Base-by-base conservation (phyloP, 1,140 invertebrate species). In the Oncopodura yosiiana region DNA sequence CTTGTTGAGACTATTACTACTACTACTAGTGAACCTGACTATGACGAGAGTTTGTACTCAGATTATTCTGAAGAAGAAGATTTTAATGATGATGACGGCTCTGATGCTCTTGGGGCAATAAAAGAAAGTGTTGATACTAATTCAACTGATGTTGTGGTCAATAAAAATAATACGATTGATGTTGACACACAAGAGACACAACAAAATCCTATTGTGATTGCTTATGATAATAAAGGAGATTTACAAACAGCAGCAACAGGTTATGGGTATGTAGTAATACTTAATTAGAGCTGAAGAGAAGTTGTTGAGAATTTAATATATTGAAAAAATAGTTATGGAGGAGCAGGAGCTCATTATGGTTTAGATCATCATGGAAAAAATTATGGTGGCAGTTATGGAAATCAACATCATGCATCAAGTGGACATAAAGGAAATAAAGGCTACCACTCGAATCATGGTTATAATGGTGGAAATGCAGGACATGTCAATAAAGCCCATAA, bases 371-470 rank as follows among this genome's bases (percentile, higher is more conserved):
- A 49, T n/a, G 46, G 32, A 1, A 34, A 49, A 9, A n/a, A 23
- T 2, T 46, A 56, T 21, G 54, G 54, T 1, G 38, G 46, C 8
- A n/a, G 18, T 11, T 30, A 49, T 21, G 46, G 50, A 3, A 29
- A 37, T 14, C 3, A n/a, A 0, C 54, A 56, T 23, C 54, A 56
- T 42, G 41, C 19, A 24, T 12, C 24, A 8, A 26, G 50, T 6
- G 54, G 54, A 2, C 39, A 56, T 32, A 56, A 56, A 50, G 54
- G 54, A 18, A 49, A 56, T 18, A 23, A 56, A 37, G 46, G 46
- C 3, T 45, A 56, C 19, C 48, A 56, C 14, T 29, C 29, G 16
- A 32, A 56, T 8, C 24, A 50, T n/a, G 54, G 54, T 3, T 44
- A 56, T 18, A 49, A 23, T 6, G 50, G 38, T 14, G 54, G 29